Base-by-base conservation (phyloP, 2,797 vertebrate genomes). In the Macrochelys suwanniensis region DNA sequence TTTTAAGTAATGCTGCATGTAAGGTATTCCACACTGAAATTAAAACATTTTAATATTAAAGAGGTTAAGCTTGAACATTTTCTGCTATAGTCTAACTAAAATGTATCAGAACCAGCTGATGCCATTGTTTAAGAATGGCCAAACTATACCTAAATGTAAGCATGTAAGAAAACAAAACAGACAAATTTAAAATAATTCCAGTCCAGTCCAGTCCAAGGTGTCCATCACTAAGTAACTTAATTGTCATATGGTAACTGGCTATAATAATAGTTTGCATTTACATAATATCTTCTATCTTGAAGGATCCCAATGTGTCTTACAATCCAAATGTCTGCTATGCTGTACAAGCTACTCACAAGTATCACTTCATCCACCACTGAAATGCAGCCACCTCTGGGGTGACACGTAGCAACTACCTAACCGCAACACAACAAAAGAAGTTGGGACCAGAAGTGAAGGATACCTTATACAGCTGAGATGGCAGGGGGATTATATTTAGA, bases 381-480 rank as follows among this genome's bases (percentile, higher is more conserved):
- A 79, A 91, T 5, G 54, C 77, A 42, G 0, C 6, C 1, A 10
- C n/a, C 78, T 84, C 50, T 1, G 82, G 61, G 13, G 26, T 3
- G 42, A 21, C 23, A 3, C 5, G 87, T 79, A 89, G 83, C 78
- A 78, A 37, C 45, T 77, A 78, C 13, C 5, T 71, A 90, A 56
- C 0, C 0, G 51, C 0, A 2, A 45, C 0, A n/a, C 1, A 37
- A 49, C 89, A 87, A n/a, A 89, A 33, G 50, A 84, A 77, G 80
- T 59, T 53, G 53, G 90, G 85, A 95, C 88, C 65, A n/a, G 6
- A 26, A 87, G 87, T 31, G 81, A 96, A 83, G 0, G 0, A 56
- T 89, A 42, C 91, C 33, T 82, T 4, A 2, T 33, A 59, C 49
- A 5, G 84, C 21, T 12, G 82, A 49, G 50, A 87, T 31, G 49